Conservation (phyloP, 2,113 vertebrate genomes). For the Corydoras sp. region DNA sequence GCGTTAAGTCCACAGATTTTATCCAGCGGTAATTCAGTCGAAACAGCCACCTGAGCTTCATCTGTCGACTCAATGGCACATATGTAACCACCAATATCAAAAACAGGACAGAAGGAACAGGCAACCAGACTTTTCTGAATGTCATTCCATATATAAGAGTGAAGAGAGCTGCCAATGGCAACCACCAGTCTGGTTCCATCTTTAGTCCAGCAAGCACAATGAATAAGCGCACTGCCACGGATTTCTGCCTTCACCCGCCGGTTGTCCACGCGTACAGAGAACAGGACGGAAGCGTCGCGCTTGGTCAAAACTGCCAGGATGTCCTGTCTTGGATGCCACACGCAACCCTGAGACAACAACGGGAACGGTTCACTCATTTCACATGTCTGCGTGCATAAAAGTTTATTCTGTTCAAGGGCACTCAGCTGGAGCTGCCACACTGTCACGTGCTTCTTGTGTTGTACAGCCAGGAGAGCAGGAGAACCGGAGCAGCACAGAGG, state of each 20-base stretch:
- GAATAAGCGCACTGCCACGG: conserved; percentile 70
- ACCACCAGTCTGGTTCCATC: conserved; percentile 85
- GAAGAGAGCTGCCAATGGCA: conserved; percentile 78
- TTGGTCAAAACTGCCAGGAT: conserved; percentile 82
- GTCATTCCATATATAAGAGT: conserved; percentile 88
- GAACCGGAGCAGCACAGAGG: conserved; percentile 59
- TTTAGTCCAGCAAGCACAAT: conserved; percentile 91
- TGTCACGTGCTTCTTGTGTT: conserved; percentile 81
- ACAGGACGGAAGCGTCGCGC: conserved; percentile 74
- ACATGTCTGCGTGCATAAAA: conserved; percentile 79
- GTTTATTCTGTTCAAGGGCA: conserved; percentile 70
- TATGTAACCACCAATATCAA: conserved; percentile 78
- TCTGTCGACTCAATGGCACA: conserved; percentile 75
- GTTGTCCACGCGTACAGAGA: conserved; percentile 71
- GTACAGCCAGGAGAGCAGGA: conserved; percentile 80
- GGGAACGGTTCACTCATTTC: conserved; percentile 81
- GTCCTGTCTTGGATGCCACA: conserved; percentile 87
- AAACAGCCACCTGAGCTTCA: conserved; percentile 73
- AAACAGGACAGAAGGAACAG: conserved; percentile 79
- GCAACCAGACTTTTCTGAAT: conserved; percentile 74
- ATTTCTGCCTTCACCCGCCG: conserved; percentile 75
- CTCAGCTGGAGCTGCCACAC: conserved; percentile 84
- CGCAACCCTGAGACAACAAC: conserved; percentile 84
- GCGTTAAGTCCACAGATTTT: conserved; percentile 84
- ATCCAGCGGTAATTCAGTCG: conserved; percentile 88